A percentile compares a stretch with the other conserved stretches of the same genome.
phyloP scores from a whole-genome alignment of 2,888 invertebrate species.

The Leptogaster cylindrica region DNA sequence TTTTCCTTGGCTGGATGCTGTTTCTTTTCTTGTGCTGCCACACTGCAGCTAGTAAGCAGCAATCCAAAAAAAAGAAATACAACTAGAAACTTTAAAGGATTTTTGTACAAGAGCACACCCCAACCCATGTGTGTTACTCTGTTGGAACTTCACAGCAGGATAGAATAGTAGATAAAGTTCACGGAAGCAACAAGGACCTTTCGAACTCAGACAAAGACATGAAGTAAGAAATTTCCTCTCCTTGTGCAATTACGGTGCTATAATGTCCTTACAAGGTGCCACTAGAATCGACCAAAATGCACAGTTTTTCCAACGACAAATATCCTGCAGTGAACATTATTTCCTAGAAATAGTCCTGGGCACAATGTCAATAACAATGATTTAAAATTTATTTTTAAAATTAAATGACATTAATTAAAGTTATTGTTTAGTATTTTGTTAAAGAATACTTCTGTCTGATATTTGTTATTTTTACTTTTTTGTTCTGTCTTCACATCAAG shows the following conservation, averaged over 20 bases:
- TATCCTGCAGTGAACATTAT: no score
- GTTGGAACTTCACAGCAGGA: background rate
- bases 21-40: no score
- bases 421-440: no score
- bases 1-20: background rate
- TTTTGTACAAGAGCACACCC: background rate
- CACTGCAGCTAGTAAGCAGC: no score
- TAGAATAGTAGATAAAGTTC: constrained; percentile 7
- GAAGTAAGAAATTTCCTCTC: constrained; percentile 19
- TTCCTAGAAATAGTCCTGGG: no score
- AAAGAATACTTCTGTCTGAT: no score
- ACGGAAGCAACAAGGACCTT: constrained; percentile 19
- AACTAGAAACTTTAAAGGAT: background rate
- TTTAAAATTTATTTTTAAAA: no score
- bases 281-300: background rate
- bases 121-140: background rate
- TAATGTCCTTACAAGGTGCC: background rate
- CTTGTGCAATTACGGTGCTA: constrained; percentile 5
- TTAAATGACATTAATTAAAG: no score
- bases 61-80: background rate
- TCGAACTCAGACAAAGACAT: constrained; percentile 13
- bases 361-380: no score
- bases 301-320: background rate
- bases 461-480: no score
- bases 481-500: no score